Evolutionary conservation across 2,113 vertebrate species (phyloP).

Genomic region (Carassius gibelio): DNA sequence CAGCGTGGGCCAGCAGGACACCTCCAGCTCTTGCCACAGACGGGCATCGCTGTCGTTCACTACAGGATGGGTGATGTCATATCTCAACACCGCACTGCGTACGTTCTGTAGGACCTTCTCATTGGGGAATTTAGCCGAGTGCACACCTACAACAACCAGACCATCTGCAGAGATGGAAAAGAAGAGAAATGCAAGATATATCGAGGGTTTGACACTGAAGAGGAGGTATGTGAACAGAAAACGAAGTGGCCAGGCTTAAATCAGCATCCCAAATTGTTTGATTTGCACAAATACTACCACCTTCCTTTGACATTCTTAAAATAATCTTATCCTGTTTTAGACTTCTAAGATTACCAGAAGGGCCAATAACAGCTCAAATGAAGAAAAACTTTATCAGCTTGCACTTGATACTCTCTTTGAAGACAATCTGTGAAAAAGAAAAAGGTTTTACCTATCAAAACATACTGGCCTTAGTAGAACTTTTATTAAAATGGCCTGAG

Average conservation of each 20-base stretch:
- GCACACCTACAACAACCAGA: slow-evolving; percentile 89
- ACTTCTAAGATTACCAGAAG: neutral
- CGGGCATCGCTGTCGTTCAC: slow-evolving; percentile 89
- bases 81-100: slow-evolving; percentile 87
- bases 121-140: slow-evolving; percentile 97
- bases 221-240: neutral
- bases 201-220: neutral
- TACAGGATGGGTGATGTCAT: slow-evolving; percentile 90
- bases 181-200: neutral
- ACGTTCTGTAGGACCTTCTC: slow-evolving; percentile 90
- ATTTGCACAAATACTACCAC: neutral
- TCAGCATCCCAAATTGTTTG: neutral
- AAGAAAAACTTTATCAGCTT: neutral
- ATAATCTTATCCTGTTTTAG: neutral
- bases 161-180: slow-evolving; percentile 79
- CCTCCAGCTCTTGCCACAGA: slow-evolving; percentile 92
- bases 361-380: neutral
- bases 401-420: neutral
- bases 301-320: neutral
- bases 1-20: slow-evolving; percentile 95
- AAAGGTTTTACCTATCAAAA: slow-evolving; percentile 8
- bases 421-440: neutral
- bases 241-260: neutral
- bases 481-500: slow-evolving; percentile 35
- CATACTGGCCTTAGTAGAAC: neutral